Base-by-base conservation (phyloP, 2,888 invertebrate genomes). In the Celastrina argiolus region DNA sequence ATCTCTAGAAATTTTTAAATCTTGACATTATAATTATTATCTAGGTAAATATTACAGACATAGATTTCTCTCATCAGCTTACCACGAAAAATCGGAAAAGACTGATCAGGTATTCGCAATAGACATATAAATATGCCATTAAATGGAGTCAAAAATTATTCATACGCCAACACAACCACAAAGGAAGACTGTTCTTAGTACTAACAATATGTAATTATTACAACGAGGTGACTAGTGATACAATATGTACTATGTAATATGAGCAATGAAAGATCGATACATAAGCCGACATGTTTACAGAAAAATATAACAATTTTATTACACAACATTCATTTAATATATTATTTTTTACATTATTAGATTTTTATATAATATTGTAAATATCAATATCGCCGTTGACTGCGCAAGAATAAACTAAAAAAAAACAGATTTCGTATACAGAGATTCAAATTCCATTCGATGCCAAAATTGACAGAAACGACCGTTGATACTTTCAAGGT, bases 201-300 rank as follows among this genome's bases (percentile, higher is more conserved):
- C 61, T 61, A 61, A 61, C 61, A 39, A 61, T 61, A 61, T 39
- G 61, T 39, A 61, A 61, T 61, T 61, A 61, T 14, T 22, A 36
- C 12, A 59, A 61, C 39, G 61, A 61, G 18, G 61, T 61, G 61
- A 61, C 61, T 64, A 45, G 34, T 36, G 56, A 56, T 67, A 64
- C 42, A 58, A 64, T 64, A 64, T 59, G 58, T 59, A 39, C 39
- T 22, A 34, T 36, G 61, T 61, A 39, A 22, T 22, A 61, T 61
- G 61, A 61, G 61, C 61, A 61, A 61, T 39, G 61, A 22, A 39
- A 39, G 34, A 36, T 63, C 63, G 61, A 22, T 22, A 45, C 41
- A 65, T 36, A 36, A 36, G 36, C 22, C 22, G n/a, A n/a, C 12
- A 56, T 56, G 26, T 65, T 65, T 14, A 56, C 41, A 31, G 22